Evolutionary conservation across 2,797 vertebrate species (phyloP), one percentile per base, ranked within the genome.

Genomic region (Naso thynnoides): DNA sequence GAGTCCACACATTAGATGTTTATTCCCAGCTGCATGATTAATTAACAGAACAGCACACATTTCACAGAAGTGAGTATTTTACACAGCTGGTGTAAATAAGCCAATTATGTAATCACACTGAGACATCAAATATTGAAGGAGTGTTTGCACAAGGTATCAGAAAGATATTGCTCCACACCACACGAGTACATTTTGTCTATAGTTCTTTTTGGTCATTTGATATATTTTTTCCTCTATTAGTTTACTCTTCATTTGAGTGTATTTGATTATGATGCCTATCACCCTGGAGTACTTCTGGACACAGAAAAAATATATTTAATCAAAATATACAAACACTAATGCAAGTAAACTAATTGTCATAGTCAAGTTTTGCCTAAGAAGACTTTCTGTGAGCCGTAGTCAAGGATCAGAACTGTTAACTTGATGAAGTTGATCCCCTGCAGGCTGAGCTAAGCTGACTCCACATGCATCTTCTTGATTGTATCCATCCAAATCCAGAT

Each of bases 401-500:
- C 18, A 31, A 79, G 70, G 54, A 71, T 80, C 41, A 68, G 52
- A 74, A 60, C 55, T 44, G 44, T 77, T 78, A 75, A 83, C 54
- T 75, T 76, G 78, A 83, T 85, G 41, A 74, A 60, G 83, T 69
- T 5, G 59, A 74, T 90, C 66, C 70, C 57, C 69, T 39, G 66
- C 62, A 74, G 80, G 47, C 74, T 3, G 15, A 80, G 48, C 81
- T 88, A 79, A 90, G 69, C 86, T 76, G 72, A 75, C 81, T 71
- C 55, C 45, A 31, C 29, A 19, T 82, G 78, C 61, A 72, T 80
- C 74, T 72, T 87, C 70, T 72, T 78, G 72, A 87, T 85, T 87
- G 58, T 85, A 71, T 86, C 70, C 67, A 58, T 49, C 58, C 67
- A 85, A 86, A 88, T 85, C 80, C 86, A 85, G 71, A 88, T 70